Evolutionary conservation across 2,797 vertebrate genomes (phyloP).

Genomic region (Tarsius wallacei): DNA sequence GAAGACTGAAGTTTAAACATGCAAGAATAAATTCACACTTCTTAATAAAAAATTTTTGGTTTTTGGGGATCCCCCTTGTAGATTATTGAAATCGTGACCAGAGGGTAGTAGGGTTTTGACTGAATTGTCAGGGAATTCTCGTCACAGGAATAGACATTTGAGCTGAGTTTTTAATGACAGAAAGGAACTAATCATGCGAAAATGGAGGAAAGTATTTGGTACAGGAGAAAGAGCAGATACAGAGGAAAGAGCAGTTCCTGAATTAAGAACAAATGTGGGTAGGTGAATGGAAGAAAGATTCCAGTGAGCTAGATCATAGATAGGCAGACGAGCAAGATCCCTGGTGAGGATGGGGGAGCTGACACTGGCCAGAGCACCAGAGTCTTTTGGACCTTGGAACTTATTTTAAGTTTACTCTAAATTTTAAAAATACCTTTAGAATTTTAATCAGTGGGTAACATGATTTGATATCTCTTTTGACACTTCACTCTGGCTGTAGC

Average conservation of each 20-base stretch:
- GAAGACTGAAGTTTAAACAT: too few relatives aligned
- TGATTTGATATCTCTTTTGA: neutral
- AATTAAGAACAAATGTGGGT: neutral
- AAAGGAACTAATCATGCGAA: neutral
- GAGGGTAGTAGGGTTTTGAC: neutral
- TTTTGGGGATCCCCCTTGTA: too few relatives aligned
- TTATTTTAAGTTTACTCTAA: neutral
- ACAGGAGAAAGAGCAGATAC: neutral
- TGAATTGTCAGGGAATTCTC: neutral
- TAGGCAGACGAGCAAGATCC: neutral
- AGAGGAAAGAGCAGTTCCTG: neutral
- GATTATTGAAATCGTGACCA: neutral
- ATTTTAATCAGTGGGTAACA: neutral
- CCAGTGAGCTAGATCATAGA: neutral
- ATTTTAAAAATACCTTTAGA: neutral
- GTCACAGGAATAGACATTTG: neutral
- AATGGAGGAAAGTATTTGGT: neutral
- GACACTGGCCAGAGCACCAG: neutral
- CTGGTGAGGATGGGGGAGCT: neutral
- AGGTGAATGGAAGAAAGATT: neutral
- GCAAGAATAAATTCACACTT: too few relatives aligned
- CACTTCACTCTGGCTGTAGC: neutral
- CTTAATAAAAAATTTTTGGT: too few relatives aligned
- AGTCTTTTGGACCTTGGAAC: neutral
- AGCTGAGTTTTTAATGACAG: conserved; percentile 21